phyloP scores from a whole-genome alignment of 2,113 vertebrate genomes.

The Spea bombifrons region DNA sequence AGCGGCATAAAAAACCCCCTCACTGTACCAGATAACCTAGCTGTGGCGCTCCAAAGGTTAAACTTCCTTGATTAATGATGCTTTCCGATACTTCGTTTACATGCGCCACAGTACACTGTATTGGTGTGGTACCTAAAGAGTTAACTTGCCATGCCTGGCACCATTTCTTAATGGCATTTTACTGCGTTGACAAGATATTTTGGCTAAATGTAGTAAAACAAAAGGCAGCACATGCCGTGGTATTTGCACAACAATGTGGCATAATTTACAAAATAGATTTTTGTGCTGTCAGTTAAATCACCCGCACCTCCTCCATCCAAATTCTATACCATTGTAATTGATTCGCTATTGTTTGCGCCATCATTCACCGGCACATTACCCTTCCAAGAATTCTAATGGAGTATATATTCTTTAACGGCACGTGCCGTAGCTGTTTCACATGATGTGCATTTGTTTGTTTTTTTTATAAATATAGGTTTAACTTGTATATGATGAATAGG shows the following conservation, averaged over 20 bases:
- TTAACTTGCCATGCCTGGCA: background rate
- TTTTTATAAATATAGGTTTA: too few species aligned
- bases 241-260: conserved; percentile 14
- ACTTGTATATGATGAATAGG: too few species aligned
- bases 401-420: background rate
- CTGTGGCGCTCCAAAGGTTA: too few species aligned
- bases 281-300: background rate
- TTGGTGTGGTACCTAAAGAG: background rate
- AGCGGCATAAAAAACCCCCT: too few species aligned
- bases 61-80: too few species aligned
- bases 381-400: background rate
- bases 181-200: background rate
- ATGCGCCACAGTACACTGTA: too few species aligned
- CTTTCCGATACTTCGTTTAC: too few species aligned
- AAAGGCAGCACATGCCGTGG: background rate
- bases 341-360: background rate
- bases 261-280: background rate
- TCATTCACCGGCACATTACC: background rate
- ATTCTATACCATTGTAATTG: conserved; percentile 2
- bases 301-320: conserved; percentile 3
- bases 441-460: too few species aligned
- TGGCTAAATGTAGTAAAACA: background rate
- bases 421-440: background rate
- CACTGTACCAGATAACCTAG: too few species aligned
- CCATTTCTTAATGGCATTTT: background rate